Conservation (phyloP, 2,797 vertebrate genomes). For the Zenarchopterus dispar region DNA sequence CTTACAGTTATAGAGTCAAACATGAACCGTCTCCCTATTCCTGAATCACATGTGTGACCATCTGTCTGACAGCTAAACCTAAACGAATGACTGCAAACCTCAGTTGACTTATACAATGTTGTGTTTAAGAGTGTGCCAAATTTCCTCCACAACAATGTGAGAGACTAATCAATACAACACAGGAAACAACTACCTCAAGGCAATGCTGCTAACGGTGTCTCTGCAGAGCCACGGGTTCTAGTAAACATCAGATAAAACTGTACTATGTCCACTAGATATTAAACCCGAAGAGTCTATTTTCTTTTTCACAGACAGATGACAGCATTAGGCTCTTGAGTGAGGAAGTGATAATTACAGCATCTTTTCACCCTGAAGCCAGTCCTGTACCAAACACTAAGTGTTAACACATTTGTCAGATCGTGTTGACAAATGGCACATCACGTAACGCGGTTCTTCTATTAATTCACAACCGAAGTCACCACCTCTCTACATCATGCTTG, state of each 20-base stretch:
- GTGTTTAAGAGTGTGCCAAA: too few species aligned
- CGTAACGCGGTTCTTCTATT: not conserved
- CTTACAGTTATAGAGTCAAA: too few species aligned
- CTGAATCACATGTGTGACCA: too few species aligned
- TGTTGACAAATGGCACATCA: slow-evolving; percentile 1
- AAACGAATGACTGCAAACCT: too few species aligned
- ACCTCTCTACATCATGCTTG: not conserved
- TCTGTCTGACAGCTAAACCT: too few species aligned
- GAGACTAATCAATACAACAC: too few species aligned
- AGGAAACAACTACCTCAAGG: too few species aligned
- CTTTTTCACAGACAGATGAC: slow-evolving; percentile 17
- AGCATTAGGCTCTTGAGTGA: slow-evolving; percentile 6
- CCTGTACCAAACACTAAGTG: slow-evolving; percentile 18
- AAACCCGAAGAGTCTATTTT: slow-evolving; percentile 10
- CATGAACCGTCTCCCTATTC: too few species aligned
- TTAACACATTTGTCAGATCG: slow-evolving; percentile 36
- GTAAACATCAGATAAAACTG: not conserved
- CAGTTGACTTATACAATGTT: too few species aligned
- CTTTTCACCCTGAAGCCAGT: slow-evolving; percentile 26
- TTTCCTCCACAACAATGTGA: too few species aligned
- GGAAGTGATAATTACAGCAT: slow-evolving; percentile 43
- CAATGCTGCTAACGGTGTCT: too few species aligned
- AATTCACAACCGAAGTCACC: not conserved
- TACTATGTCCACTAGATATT: not conserved
- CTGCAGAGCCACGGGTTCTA: too few species aligned